These are phyloP conservation scores for Congeria kusceri DNA, from an alignment of 2,888 invertebrate genomes.

Conservation along the genomic window DNA sequence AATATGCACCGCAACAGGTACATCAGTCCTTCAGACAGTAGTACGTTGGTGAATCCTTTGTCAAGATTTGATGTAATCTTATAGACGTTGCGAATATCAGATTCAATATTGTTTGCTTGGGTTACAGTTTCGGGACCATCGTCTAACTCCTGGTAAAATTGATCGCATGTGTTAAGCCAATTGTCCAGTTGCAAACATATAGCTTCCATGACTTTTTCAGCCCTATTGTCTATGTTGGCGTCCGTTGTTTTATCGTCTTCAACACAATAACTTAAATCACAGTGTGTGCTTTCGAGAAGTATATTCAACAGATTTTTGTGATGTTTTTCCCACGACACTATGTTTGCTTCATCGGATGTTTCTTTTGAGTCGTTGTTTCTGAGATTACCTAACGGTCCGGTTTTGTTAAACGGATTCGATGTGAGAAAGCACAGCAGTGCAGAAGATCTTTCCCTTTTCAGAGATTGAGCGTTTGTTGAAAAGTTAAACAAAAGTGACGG, in stretches of 20 bases:
- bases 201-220: constrained; percentile 18
- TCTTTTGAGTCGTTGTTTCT: background rate
- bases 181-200: constrained; percentile 12
- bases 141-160: constrained; percentile 10
- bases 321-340: constrained; percentile 23
- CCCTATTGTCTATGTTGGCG: constrained; percentile 8
- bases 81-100: constrained; percentile 13
- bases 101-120: constrained; percentile 8
- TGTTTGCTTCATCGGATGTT: background rate
- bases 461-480: background rate
- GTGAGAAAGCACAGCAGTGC: constrained; percentile 15
- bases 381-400: constrained; percentile 23
- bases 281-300: constrained; percentile 2
- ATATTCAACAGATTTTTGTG: constrained; percentile 5
- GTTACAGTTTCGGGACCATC: constrained; percentile 18
- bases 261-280: constrained; percentile 7
- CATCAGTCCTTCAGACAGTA: constrained; percentile 14
- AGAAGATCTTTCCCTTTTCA: constrained; percentile 5
- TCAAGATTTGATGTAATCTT: background rate
- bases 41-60: constrained; percentile 10
- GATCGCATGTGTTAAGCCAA: constrained; percentile 3
- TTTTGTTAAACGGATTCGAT: constrained; percentile 9
- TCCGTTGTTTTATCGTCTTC: background rate
- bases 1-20: constrained; percentile 16
- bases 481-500: constrained; percentile 10